Base-by-base conservation (phyloP, 2,888 invertebrate species). In the Gandaritis pyraliata region DNA sequence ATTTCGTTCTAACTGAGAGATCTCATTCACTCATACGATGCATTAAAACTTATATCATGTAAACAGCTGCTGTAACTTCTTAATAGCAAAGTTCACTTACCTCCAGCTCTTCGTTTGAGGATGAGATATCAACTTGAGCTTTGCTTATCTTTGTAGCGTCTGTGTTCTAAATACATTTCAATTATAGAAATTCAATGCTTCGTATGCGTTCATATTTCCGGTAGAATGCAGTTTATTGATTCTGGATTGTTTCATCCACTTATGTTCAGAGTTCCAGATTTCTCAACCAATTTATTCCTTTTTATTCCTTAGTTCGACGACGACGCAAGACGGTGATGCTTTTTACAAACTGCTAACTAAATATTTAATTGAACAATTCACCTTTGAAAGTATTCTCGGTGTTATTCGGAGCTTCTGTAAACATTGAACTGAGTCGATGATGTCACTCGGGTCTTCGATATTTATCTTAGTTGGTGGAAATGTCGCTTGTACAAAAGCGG, bases 361-460 rank as follows among this genome's bases (percentile, higher is more conserved):
- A 23, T 23, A 4, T 23, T 23, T 23, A 23, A 23, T n/a, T n/a
- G n/a, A n/a, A n/a, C n/a, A n/a, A n/a, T n/a, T n/a, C n/a, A n/a
- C n/a, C n/a, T n/a, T n/a, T n/a, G n/a, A n/a, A n/a, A 29, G 29
- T 29, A 29, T 29, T 4, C 29, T 4, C 66, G 62, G 74, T 70
- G 58, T 62, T 58, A n/a, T 54, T 50, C 33, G 23, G 52, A 58
- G 60, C 58, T 68, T 61, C 64, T 65, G 82, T 83, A 86, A 87
- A 87, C 77, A 85, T 78, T 74, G 69, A 72, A 72, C 76, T 80
- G 82, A 79, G 81, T 61, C 58, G 82, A 68, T 91, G 90, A 91
- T 90, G 84, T 91, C 90, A 90, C 60, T 68, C 59, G 68, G 59
- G 71, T 65, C 55, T 56, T 47, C 58, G 41, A 51, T 63, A 71